phyloP scores from a whole-genome alignment of 2,113 vertebrate genomes.

The Columba janthina region DNA sequence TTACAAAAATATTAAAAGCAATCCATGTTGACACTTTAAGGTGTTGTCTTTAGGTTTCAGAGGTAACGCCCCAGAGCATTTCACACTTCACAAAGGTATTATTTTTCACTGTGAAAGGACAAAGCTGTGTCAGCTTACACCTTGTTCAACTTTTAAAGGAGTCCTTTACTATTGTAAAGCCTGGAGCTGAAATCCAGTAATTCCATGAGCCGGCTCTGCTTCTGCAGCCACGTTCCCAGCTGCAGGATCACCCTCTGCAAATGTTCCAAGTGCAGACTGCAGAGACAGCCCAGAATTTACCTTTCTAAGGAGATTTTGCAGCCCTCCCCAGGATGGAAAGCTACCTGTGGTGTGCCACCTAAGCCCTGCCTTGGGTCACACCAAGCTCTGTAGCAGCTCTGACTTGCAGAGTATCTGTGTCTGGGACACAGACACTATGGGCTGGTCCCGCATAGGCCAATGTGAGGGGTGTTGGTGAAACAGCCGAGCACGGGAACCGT shows the following conservation, averaged over 20 bases:
- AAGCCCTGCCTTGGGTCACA: background rate
- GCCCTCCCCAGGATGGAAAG: background rate
- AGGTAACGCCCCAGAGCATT: background rate
- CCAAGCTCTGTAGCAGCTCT: background rate
- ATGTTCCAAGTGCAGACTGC: fast-evolving
- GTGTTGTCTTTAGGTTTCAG: conserved; percentile 25
- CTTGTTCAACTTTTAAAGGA: background rate
- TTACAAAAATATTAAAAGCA: conserved; percentile 24
- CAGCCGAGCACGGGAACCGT: background rate
- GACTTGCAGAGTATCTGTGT: background rate
- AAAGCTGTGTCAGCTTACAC: background rate
- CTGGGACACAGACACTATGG: fast-evolving
- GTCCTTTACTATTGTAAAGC: background rate
- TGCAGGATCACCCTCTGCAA: background rate
- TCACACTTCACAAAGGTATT: background rate
- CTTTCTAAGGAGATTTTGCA: background rate
- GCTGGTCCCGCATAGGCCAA: background rate
- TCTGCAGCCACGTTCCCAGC: background rate
- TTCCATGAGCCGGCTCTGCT: background rate
- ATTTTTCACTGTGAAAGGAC: background rate
- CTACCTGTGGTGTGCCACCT: background rate
- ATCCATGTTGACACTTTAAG: background rate
- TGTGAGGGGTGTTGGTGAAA: background rate
- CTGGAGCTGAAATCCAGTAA: background rate
- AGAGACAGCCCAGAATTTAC: background rate